Base-by-base conservation (phyloP, 2,113 vertebrate genomes). In the Arizona elegans region DNA sequence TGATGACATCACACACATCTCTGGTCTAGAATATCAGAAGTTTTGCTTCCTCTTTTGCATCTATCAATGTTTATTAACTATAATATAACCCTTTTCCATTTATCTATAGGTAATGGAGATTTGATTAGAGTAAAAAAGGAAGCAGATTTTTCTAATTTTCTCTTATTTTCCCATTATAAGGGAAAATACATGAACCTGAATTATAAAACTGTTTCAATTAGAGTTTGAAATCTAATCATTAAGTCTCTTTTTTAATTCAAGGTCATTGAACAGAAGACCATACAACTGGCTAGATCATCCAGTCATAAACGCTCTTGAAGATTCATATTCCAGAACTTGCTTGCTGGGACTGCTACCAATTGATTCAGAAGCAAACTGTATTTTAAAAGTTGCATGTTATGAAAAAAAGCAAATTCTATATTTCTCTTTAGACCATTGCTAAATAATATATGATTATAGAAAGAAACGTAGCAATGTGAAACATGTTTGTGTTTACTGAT, bases 371-470 rank as follows among this genome's bases (percentile, higher is more conserved):
- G 29, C 58, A 92, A 53, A 38, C 54, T 54, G 33, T 54, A 92
- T 43, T 53, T 70, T 13, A 12, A 50, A 87, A 65, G 70, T 54
- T 53, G 58, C 38, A 75, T 53, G 33, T 53, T 52, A 29, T n/a
- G 0, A 43, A 55, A 53, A 33, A 11, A 10, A 91, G 8, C 17
- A 75, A 86, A 85, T 24, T 56, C 55, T 86, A 58, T 56, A 70
- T 4, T 33, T 9, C 15, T 92, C 89, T 38, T 95, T 94, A 89
- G 3, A 94, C 54, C 87, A 56, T 94, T 93, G 43, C 86, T 92
- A 55, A 94, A 95, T 38, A 21, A 81, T 43, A 81, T 81, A 81
- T 38, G 1, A 38, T 81, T 81, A 19, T 38, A 81, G 33, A 43
- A 12, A 81, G 7, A 81, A 81, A 38, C 33, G 3, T 38, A 38